A percentile compares a stretch with the other conserved stretches of the same genome.
Evolutionary conservation across 2,888 invertebrate species (phyloP).

Genomic region (Thera obeliscata): DNA sequence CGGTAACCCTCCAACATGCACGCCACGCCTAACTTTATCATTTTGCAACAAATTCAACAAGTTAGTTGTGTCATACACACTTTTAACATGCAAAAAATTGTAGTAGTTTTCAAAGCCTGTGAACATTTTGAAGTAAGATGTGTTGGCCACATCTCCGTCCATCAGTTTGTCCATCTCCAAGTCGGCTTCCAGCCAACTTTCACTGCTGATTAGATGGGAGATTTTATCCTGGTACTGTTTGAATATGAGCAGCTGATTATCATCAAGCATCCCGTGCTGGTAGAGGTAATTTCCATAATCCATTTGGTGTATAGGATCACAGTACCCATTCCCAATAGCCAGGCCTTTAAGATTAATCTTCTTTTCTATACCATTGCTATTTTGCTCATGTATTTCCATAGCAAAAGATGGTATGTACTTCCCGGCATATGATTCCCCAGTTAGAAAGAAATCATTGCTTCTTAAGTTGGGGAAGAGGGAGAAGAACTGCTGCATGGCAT

Average conservation of each 20-base stretch:
- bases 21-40: conserved; percentile 72
- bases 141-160: conserved; percentile 63
- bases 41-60: conserved; percentile 63
- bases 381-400: conserved; percentile 80
- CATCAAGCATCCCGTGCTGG: conserved; percentile 82
- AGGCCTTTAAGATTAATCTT: conserved; percentile 83
- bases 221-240: conserved; percentile 84
- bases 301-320: conserved; percentile 79
- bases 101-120: conserved; percentile 91
- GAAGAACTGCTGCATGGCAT: conserved; percentile 83
- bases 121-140: conserved; percentile 84
- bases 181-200: conserved; percentile 87
- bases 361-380: conserved; percentile 53
- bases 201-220: conserved; percentile 82
- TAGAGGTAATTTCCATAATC: conserved; percentile 80
- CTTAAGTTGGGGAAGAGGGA: conserved; percentile 82
- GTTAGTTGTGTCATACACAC: conserved; percentile 72
- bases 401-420: conserved; percentile 80
- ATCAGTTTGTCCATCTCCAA: conserved; percentile 88
- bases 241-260: conserved; percentile 83
- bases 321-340: conserved; percentile 81
- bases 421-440: conserved; percentile 87
- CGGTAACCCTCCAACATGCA: conserved; percentile 86
- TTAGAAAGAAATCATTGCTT: conserved; percentile 82
- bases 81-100: conserved; percentile 85